Evolutionary conservation across 2,797 vertebrate genomes (phyloP), one percentile per base, ranked within the genome.

Genomic region (Chelonia mydas): DNA sequence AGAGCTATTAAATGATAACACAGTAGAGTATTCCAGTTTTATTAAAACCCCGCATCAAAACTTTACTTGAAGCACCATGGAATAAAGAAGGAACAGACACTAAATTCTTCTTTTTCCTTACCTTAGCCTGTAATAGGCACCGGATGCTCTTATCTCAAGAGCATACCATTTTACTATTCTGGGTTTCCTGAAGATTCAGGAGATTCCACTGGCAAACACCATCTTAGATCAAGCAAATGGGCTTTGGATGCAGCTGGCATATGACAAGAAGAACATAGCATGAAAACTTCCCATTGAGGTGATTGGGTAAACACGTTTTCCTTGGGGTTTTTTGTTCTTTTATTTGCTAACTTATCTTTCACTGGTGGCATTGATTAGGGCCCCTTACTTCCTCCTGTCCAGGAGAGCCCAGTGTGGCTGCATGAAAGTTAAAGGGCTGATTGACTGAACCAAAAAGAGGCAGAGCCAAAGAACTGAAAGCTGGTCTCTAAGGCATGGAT

Each of bases 181-280:
- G 61, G 61, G 16, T 19, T 65, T 65, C 33, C 61, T 65, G 61
- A 65, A 65, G 61, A 10, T 92, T 83, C n/a, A 47, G 5, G 5
- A 57, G 55, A 88, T 82, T 49, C 17, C 3, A 21, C 33, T 68
- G 41, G 83, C 65, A 86, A 25, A 6, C 61, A 65, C 16, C 3
- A 76, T 33, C 37, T 74, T 85, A 31, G 50, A 82, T 86, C 6
- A 51, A n/a, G 47, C 33, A 5, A 8, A 45, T 12, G 2, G 16
- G 6, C 27, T 55, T 33, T 90, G 31, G 28, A 23, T 10, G 27
- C 53, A 57, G 84, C 59, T 53, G 28, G 12, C 28, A 55, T 54
- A 33, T 1, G 2, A 2, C 0, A 0, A 28, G 5, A 84, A 81
- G 74, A 77, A 49, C 45, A 51, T 8, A 9, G 49, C 13, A 27